phyloP scores from a whole-genome alignment of 2,888 invertebrate genomes.

The Ditula angustiorana region DNA sequence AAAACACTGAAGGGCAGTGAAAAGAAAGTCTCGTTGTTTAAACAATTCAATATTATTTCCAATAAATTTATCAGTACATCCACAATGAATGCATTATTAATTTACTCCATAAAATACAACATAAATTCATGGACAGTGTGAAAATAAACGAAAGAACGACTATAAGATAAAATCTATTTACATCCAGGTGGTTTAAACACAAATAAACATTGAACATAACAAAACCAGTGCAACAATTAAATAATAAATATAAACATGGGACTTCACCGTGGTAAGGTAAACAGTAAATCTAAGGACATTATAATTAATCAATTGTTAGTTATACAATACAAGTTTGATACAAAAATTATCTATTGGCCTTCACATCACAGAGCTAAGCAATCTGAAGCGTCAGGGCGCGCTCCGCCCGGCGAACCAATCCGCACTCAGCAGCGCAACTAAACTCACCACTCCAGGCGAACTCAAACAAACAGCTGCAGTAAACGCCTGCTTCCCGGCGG shows the following conservation, averaged over 20 bases:
- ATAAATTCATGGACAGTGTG: conserved; percentile 76
- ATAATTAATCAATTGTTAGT: conserved; percentile 77
- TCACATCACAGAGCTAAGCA: conserved; percentile 83
- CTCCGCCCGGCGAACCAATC: conserved; percentile 29
- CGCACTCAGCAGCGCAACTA: conserved; percentile 7
- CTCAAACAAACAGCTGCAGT: conserved; percentile 16
- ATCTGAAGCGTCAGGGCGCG: conserved; percentile 64
- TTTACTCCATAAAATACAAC: conserved; percentile 75
- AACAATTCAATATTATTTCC: conserved; percentile 86
- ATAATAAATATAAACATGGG: conserved; percentile 83
- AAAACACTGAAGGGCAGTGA: background rate
- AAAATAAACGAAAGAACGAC: conserved; percentile 76
- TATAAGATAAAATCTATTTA: conserved; percentile 78
- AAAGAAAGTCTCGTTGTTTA: conserved; percentile 66
- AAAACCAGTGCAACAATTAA: conserved; percentile 84
- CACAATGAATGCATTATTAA: conserved; percentile 79
- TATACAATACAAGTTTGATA: conserved; percentile 80
- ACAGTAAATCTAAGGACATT: conserved; percentile 71
- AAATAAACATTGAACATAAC: conserved; percentile 83
- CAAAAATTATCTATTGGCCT: conserved; percentile 83
- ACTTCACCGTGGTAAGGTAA: conserved; percentile 81
- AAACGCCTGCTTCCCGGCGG: background rate
- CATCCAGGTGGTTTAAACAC: conserved; percentile 80
- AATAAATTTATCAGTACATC: conserved; percentile 85
- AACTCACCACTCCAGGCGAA: conserved; percentile 23